Conservation (phyloP, 2,888 invertebrate species). For the Limnephilus rhombicus region DNA sequence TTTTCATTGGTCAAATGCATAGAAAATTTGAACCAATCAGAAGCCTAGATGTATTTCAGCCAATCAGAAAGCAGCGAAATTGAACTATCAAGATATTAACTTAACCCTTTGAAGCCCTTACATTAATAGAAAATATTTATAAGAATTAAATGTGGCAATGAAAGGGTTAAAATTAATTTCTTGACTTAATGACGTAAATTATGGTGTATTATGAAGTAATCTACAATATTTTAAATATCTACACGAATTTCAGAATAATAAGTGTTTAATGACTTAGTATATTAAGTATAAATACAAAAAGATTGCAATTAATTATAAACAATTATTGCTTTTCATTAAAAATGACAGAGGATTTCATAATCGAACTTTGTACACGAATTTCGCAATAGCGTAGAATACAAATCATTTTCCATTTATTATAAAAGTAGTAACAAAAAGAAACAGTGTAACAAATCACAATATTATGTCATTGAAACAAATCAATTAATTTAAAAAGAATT, state of each 20-base stretch:
- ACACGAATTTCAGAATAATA: background rate
- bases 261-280: background rate
- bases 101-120: background rate
- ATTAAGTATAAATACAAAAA: background rate
- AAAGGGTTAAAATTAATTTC: background rate
- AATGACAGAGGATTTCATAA: background rate
- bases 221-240: background rate
- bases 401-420: background rate
- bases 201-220: background rate
- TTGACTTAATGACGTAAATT: background rate
- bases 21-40: background rate
- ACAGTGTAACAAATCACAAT: background rate
- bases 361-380: background rate
- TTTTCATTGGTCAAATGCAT: background rate
- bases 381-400: background rate
- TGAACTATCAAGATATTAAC: conserved; percentile 6
- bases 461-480: background rate
- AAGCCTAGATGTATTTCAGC: background rate
- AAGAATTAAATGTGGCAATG: background rate
- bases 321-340: background rate
- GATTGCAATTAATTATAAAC: background rate
- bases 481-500: background rate
- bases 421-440: background rate
- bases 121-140: background rate
- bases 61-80: background rate